Percentiles rank a stretch among this genome's conserved stretches.
Conservation (phyloP, 2,888 invertebrate species). For the Sycophila texana region DNA sequence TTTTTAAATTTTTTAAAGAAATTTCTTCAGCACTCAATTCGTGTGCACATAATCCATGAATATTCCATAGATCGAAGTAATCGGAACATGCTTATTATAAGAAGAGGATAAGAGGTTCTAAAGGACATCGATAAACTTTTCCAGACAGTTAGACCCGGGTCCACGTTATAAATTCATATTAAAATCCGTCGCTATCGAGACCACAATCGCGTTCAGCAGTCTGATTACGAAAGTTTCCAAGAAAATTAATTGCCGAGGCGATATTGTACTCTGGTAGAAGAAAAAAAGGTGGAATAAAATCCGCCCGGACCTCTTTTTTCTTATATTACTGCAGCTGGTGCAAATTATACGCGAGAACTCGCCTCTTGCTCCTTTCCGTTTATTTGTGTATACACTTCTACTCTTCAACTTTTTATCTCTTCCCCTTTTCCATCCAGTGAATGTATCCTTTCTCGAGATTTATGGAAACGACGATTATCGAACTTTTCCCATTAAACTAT, state of each 20-base stretch:
- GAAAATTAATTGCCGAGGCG: constrained; percentile 65
- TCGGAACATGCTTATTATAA: not conserved
- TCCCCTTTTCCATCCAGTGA: no score
- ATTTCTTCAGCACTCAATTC: no score
- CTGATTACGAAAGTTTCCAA: constrained; percentile 69
- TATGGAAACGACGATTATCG: no score
- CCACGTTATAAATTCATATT: constrained; percentile 64
- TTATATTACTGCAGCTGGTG: constrained; percentile 11
- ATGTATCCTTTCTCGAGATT: no score
- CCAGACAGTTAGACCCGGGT: constrained; percentile 1
- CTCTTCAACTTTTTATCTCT: not conserved
- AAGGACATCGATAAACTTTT: constrained; percentile 23
- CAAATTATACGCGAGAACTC: constrained; percentile 23
- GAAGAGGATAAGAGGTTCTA: not conserved
- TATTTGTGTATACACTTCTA: not conserved
- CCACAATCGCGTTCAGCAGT: constrained; percentile 59
- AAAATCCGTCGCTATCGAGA: constrained; percentile 62
- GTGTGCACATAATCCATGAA: no score
- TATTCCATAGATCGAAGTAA: not conserved
- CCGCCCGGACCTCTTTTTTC: constrained; percentile 15
- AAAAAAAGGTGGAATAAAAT: constrained; percentile 19
- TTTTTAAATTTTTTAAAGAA: no score
- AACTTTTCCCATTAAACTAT: no score
- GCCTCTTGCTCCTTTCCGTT: not conserved
- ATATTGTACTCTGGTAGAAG: constrained; percentile 46